Base-by-base conservation (phyloP, 2,797 vertebrate species). In the Takifugu rubripes region DNA sequence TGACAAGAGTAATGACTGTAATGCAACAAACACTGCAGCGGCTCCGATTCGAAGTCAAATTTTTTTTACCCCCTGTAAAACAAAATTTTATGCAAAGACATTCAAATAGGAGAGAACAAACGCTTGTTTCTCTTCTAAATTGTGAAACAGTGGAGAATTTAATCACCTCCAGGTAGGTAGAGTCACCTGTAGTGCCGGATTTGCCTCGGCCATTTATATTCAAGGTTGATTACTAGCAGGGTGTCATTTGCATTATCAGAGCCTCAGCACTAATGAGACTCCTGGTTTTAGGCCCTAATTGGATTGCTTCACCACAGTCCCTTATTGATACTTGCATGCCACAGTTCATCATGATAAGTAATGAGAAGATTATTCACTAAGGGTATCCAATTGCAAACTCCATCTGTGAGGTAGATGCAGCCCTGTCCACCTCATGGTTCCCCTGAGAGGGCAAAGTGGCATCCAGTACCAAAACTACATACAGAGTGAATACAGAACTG, bases 321-420 rank as follows among this genome's bases (percentile, higher is more conserved):
- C 85, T 90, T 91, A 92, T 91, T 92, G 90, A 92, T 92, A 91
- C 89, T 88, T 89, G 84, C 86, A 89, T 87, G 88, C 86, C 88
- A 89, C 72, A 89, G 89, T 92, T 91, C 90, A 92, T 92, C 89
- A 92, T 86, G 87, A 88, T 91, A 91, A 91, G 89, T 92, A 92
- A 92, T 91, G 88, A 90, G 90, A 87, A 83, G 89, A 89, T 91
- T 90, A 92, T 91, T 88, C 89, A 88, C 84, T 84, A 69, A 84
- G 82, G 89, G 84, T 83, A 77, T 88, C 85, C 86, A 87, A 87
- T 84, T 77, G 76, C 80, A 75, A 77, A 74, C 83, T 88, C 86
- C 87, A 89, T 89, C 85, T 89, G 87, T 82, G 86, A 77, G 69
- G 70, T 58, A 53, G 75, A 74, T 64, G 54, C 74, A 72, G 65